Conservation (phyloP, 2,797 vertebrate species). For the Phoxinus dragarum region DNA sequence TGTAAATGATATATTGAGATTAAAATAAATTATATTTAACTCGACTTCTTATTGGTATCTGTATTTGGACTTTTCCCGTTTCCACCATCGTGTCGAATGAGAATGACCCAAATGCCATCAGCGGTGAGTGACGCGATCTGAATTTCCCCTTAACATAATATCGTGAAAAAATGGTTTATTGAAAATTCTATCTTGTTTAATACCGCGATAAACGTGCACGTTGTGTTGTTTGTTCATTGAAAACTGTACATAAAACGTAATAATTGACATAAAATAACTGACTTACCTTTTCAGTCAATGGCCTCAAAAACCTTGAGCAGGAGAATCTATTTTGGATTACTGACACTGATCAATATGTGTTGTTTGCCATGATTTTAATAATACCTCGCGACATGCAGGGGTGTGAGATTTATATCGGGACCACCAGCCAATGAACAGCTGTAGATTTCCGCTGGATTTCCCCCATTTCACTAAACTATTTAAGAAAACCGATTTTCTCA, state of each 20-base stretch:
- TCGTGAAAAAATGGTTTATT: neutral
- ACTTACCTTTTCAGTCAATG: constrained; percentile 11
- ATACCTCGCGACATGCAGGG: neutral
- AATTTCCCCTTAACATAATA: neutral
- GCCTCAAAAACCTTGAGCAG: neutral
- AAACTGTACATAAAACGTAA: neutral
- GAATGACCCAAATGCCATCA: neutral
- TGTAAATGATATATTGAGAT: neutral
- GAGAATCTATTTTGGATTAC: neutral
- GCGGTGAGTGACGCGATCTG: neutral
- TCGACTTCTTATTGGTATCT: neutral
- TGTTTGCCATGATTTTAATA: constrained; percentile 34
- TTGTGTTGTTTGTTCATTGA: neutral
- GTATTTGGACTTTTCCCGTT: neutral
- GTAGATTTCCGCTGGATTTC: constrained; percentile 3
- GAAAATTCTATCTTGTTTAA: neutral
- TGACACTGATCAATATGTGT: neutral
- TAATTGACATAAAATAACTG: neutral
- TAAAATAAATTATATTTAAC: neutral
- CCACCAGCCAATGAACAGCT: constrained; percentile 27
- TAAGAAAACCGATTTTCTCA: neutral
- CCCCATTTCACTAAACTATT: neutral
- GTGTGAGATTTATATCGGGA: neutral
- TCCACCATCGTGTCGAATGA: neutral
- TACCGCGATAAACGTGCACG: neutral